Conservation (phyloP, 2,888 invertebrate genomes). For the Sinelater perroti region DNA sequence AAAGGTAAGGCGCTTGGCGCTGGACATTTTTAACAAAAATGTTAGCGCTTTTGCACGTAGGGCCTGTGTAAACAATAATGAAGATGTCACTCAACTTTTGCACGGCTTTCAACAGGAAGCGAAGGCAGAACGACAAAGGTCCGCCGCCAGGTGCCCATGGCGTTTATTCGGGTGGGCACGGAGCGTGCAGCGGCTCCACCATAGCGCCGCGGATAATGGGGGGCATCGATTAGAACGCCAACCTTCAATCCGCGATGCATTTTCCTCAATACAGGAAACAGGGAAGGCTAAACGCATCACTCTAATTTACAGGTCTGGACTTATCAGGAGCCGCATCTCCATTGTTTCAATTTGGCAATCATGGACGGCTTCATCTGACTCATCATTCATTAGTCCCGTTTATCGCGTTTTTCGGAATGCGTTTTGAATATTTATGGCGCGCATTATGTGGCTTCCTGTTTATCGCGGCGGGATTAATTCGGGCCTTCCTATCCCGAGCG, state of each 20-base stretch:
- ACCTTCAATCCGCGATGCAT: constrained; percentile 36
- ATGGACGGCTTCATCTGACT: constrained; percentile 38
- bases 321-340: constrained; percentile 34
- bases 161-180: constrained; percentile 16
- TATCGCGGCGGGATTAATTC: constrained; percentile 1
- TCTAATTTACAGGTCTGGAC: constrained; percentile 38
- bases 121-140: constrained; percentile 17
- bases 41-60: no score
- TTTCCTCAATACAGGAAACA: constrained; percentile 39
- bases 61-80: no score
- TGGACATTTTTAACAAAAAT: no score
- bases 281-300: constrained; percentile 37
- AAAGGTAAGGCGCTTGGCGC: no score
- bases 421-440: constrained; percentile 34
- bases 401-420: constrained; percentile 34
- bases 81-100: no score
- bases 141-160: background rate
- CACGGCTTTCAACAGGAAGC: constrained; percentile 28
- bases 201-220: constrained; percentile 3
- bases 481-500: background rate
- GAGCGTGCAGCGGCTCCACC: constrained; percentile 19
- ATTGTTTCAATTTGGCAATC: constrained; percentile 41
- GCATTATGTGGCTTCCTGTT: constrained; percentile 33
- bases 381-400: constrained; percentile 35
- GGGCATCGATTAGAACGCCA: constrained; percentile 30